These are phyloP conservation scores for Dugesia japonica DNA, from an alignment of 2,888 invertebrate genomes.

Conservation along the genomic window DNA sequence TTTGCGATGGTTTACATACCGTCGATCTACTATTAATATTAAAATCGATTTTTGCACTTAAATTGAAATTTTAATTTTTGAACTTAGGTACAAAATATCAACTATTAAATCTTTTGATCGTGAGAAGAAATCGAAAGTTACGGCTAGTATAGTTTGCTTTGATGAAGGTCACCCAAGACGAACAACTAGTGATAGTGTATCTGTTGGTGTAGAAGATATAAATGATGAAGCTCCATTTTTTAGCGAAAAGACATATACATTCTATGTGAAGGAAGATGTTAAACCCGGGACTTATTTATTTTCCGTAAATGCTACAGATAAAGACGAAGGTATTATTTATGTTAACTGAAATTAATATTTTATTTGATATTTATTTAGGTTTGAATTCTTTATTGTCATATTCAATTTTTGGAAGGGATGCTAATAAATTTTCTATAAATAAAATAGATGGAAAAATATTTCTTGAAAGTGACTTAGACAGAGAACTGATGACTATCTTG, in stretches of 20 bases:
- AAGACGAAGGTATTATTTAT: constrained; percentile 24
- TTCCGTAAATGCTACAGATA: constrained; percentile 26
- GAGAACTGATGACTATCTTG: neutral
- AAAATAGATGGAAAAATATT: neutral
- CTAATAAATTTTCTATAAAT: neutral
- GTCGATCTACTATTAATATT: too few species aligned
- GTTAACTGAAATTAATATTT: neutral
- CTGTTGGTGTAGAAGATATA: constrained; percentile 23
- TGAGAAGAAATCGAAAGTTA: neutral
- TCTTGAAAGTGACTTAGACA: constrained; percentile 20
- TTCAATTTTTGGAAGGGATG: neutral
- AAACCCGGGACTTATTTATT: constrained; percentile 17
- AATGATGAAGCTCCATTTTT: constrained; percentile 26
- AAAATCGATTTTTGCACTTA: too few species aligned
- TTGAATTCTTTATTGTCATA: neutral
- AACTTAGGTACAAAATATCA: constrained; percentile 27
- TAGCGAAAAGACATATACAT: neutral
- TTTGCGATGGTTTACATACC: too few species aligned
- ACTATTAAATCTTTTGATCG: constrained; percentile 23
- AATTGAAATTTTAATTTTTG: too few species aligned
- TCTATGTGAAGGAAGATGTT: constrained; percentile 20
- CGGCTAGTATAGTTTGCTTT: neutral
- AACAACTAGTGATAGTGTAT: constrained; percentile 22
- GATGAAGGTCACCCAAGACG: constrained; percentile 21
- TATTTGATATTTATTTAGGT: neutral